phyloP scores from a whole-genome alignment of 2,888 invertebrate species.

The Rhagium mordax region DNA sequence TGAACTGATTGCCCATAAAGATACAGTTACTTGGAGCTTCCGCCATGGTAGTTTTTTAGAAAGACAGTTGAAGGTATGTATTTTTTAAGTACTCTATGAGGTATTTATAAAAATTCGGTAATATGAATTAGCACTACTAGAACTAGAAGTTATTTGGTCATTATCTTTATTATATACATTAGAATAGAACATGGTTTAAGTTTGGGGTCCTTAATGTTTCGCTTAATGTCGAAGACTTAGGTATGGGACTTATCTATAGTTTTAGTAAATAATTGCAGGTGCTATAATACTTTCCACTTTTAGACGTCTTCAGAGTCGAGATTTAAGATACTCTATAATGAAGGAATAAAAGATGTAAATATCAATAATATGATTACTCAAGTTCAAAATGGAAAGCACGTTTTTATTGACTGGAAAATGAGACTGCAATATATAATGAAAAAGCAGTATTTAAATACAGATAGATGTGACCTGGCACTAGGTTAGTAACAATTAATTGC shows the following conservation, averaged over 20 bases:
- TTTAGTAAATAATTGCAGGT: too few species aligned
- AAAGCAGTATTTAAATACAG: slow-evolving; percentile 77
- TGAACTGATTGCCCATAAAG: slow-evolving; percentile 75
- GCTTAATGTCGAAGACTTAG: not conserved
- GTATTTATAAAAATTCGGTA: too few species aligned
- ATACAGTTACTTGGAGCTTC: slow-evolving; percentile 83
- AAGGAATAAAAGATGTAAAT: slow-evolving; percentile 72
- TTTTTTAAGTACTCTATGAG: not conserved
- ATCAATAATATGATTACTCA: slow-evolving; percentile 70
- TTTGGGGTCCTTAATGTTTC: not conserved
- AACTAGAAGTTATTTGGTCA: too few species aligned
- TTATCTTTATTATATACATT: too few species aligned
- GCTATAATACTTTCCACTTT: too few species aligned
- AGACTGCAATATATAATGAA: slow-evolving; percentile 83
- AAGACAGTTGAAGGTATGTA: slow-evolving; percentile 73
- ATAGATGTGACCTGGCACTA: slow-evolving; percentile 82
- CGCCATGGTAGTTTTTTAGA: slow-evolving; percentile 84
- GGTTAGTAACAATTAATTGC: slow-evolving; percentile 72
- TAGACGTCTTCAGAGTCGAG: slow-evolving; percentile 76
- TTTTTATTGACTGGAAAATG: slow-evolving; percentile 87
- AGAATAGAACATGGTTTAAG: not conserved
- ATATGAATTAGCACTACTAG: too few species aligned
- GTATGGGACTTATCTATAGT: too few species aligned
- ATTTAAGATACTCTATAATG: slow-evolving; percentile 74
- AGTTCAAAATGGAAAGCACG: slow-evolving; percentile 80